Conservation (phyloP, 2,113 vertebrate species). For the Xiphorhynchus elegans region DNA sequence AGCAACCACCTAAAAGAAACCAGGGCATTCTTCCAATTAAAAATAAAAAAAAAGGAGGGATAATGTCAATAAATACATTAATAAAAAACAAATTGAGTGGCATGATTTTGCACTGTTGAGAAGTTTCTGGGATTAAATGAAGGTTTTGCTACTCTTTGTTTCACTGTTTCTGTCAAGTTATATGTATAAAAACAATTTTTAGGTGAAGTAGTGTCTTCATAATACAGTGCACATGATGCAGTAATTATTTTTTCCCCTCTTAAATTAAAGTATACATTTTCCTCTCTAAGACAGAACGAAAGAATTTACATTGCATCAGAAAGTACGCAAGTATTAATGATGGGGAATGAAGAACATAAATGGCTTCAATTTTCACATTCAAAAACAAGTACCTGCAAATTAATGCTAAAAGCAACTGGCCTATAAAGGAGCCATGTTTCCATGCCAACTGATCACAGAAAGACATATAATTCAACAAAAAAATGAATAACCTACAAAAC, state of each 20-base stretch:
- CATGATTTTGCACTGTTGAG: not conserved
- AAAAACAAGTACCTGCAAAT: slow-evolving; percentile 63
- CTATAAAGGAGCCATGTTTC: slow-evolving; percentile 51
- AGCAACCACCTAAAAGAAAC: not conserved
- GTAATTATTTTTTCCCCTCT: not conserved
- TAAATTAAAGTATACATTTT: not conserved
- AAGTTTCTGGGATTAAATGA: not conserved
- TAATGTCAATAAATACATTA: not conserved
- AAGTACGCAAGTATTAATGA: slow-evolving; percentile 14
- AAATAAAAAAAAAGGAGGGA: not conserved
- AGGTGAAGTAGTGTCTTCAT: not conserved
- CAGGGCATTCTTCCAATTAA: not conserved
- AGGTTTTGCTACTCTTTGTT: not conserved
- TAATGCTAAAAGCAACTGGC: slow-evolving; percentile 61
- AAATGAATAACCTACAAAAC: not conserved
- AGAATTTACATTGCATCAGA: not conserved
- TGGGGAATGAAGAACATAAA: slow-evolving; percentile 29
- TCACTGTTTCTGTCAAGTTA: not conserved
- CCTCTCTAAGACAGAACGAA: not conserved
- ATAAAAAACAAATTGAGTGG: not conserved
- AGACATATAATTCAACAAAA: slow-evolving; percentile 37
- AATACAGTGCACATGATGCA: not conserved
- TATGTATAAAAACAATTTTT: not conserved
- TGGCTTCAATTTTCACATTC: slow-evolving; percentile 47
- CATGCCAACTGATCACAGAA: slow-evolving; percentile 62